Evolutionary conservation across 2,797 vertebrate species (phyloP).

Genomic region (Melanotaenia pygmaea): DNA sequence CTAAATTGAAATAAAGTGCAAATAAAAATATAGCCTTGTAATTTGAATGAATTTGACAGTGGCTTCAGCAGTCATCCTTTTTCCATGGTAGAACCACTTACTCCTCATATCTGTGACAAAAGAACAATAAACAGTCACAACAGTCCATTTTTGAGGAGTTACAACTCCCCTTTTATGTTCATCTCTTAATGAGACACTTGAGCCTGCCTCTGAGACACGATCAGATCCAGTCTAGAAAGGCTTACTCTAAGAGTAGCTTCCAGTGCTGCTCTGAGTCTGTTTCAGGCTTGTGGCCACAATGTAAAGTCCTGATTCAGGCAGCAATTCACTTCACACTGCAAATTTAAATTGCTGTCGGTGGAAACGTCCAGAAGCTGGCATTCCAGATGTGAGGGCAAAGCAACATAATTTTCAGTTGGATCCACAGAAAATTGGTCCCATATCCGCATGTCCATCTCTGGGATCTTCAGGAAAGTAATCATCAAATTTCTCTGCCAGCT

Average conservation of each 20-base stretch:
- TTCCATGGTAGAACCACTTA: too few species aligned
- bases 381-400: conserved; percentile 4
- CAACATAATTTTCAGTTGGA: not conserved
- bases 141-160: not conserved
- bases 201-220: conserved; percentile 4
- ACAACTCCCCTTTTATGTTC: too few species aligned
- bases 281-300: not conserved
- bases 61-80: not conserved
- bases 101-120: too few species aligned
- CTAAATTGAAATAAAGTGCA: too few species aligned
- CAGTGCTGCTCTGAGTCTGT: not conserved
- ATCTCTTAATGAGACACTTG: not conserved
- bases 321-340: conserved; percentile 2
- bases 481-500: too few species aligned
- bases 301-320: not conserved
- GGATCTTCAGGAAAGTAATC: too few species aligned
- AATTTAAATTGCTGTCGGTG: not conserved
- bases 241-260: not conserved
- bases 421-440: not conserved
- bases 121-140: too few species aligned
- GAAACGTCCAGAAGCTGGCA: not conserved
- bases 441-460: too few species aligned
- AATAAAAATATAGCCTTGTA: too few species aligned
- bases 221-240: not conserved
- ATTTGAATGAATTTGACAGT: not conserved